phyloP scores from a whole-genome alignment of 2,888 invertebrate genomes.

The Macrosiphum euphorbiae region DNA sequence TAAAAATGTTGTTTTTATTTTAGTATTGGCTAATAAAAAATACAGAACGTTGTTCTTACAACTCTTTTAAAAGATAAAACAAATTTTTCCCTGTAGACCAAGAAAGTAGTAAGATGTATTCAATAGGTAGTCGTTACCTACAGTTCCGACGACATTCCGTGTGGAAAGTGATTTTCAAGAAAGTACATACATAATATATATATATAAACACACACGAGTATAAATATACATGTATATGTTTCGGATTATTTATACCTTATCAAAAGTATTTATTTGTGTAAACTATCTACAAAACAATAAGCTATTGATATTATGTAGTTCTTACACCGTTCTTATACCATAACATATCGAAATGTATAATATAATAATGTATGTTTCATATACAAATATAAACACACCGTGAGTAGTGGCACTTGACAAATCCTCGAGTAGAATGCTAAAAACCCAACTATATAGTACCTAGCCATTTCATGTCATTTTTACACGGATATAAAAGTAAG shows the following conservation, averaged over 20 bases:
- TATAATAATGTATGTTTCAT: not conserved
- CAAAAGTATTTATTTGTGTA: not conserved
- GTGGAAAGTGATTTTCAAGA: conserved; percentile 27
- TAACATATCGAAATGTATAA: not conserved
- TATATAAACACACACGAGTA: not conserved
- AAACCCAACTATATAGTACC: not conserved
- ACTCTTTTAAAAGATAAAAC: not conserved
- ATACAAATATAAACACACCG: conserved; percentile 22
- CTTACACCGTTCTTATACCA: not conserved
- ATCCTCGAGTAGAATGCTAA: not conserved
- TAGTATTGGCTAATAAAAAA: not conserved
- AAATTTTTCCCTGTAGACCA: not conserved
- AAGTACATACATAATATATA: not conserved
- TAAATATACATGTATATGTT: not conserved
- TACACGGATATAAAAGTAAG: not conserved
- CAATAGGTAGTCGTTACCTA: not conserved
- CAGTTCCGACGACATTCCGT: not conserved
- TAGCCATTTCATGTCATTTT: not conserved
- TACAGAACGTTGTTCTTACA: not conserved
- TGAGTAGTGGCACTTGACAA: conserved; percentile 18
- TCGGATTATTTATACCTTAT: conserved; percentile 1
- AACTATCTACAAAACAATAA: not conserved
- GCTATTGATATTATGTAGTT: conserved; percentile 29
- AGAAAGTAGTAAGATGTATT: not conserved
- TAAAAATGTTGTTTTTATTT: conserved; percentile 16